Base-by-base conservation (phyloP, 1,140 invertebrate species). In the Drosophila teissieri region DNA sequence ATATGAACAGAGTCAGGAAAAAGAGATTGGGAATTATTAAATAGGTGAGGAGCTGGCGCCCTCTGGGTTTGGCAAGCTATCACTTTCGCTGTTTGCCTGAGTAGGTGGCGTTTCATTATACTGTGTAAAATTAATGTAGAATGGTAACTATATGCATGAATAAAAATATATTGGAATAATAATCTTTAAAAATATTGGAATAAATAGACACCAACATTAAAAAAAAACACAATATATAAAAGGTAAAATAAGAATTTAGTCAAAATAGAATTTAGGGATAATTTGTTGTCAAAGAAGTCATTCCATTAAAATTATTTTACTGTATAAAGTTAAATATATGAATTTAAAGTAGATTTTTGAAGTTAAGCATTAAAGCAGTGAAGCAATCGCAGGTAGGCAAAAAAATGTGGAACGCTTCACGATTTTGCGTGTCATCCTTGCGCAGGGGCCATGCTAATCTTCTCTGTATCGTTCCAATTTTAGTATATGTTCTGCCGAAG, bases 401-500 rank as follows among this genome's bases (percentile, higher is more conserved):
- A 95, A 94, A 95, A 95, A 95, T 95, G 94, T 96, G 95, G 95
- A 96, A 96, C 95, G 95, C 95, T 96, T 96, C 95, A 96, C 95
- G 95, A 96, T 96, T 96, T 96, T 96, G 96, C 96, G 95, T 96
- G 96, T 96, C 95, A 96, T 96, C 96, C 95, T 96, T 96, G 95
- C 96, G 95, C 95, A 97, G 95, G 95, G 96, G 96, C 96, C 96
- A 97, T 96, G 96, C 96, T 97, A 97, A 97, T 97, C 96, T 96
- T 96, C 96, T 96, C 96, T 96, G 96, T 96, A 96, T 96, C 95
- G 95, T 96, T 97, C 96, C 95, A 95, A 95, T 95, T 95, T 95
- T 95, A 95, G 94, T 95, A 95, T 95, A 95, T 95, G 94, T 95
- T 95, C 94, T 94, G 94, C 94, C 94, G 94, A 95, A 95, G 94